Percentiles rank a stretch among this genome's conserved stretches.
Conservation (phyloP, 1,140 invertebrate genomes). For the Metaphire vulgaris region DNA sequence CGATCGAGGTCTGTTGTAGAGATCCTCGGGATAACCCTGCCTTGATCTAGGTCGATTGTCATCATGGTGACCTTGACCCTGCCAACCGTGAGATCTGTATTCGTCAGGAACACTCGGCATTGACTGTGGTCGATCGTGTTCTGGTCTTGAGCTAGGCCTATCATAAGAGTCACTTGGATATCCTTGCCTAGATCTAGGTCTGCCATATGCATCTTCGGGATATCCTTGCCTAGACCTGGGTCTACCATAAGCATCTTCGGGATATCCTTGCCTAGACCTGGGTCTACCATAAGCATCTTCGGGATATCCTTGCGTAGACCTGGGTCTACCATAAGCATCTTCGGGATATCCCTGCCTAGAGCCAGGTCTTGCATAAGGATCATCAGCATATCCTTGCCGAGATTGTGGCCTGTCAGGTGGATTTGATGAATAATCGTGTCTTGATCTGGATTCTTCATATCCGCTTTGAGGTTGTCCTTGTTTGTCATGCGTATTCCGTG, state of each 20-base stretch:
- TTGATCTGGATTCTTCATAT: background rate
- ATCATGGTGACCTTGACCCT: no score
- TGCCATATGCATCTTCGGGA: conserved; percentile 22
- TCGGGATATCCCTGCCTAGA: conserved; percentile 20
- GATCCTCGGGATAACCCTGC: background rate
- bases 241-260: conserved; percentile 25
- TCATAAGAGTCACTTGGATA: conserved; percentile 11
- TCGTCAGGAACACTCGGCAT: background rate
- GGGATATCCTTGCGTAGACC: conserved; percentile 16
- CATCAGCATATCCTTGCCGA: conserved; percentile 19
- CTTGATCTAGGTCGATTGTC: background rate
- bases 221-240: conserved; percentile 30
- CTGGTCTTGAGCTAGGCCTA: conserved; percentile 21
- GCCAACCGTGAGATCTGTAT: no score
- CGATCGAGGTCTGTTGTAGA: background rate
- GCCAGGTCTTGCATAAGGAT: background rate
- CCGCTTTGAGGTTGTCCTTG: background rate
- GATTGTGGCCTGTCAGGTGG: background rate
- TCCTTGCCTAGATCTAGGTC: conserved; percentile 30
- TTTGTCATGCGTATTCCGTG: background rate
- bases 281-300: conserved; percentile 24
- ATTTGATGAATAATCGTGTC: background rate
- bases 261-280: conserved; percentile 18
- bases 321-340: background rate
- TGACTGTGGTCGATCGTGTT: background rate